Evolutionary conservation across 2,888 invertebrate genomes (phyloP).

Genomic region (Platycheirus rosarum): DNA sequence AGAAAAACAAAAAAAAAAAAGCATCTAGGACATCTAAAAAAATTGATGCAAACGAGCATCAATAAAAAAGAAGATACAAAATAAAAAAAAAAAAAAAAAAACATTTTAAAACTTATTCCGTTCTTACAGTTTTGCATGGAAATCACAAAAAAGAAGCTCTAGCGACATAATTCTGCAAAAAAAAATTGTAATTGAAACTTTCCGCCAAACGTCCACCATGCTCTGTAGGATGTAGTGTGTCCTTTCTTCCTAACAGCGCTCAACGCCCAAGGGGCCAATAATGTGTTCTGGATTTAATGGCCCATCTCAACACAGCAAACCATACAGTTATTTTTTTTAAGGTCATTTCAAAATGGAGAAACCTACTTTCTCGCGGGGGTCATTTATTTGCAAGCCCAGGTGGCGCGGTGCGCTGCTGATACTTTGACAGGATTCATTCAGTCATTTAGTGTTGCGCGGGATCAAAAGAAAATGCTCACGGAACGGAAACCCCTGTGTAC

Average conservation of each 20-base stretch:
- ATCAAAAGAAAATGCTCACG: slow-evolving; percentile 42
- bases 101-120: slow-evolving; percentile 63
- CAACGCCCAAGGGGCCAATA: slow-evolving; percentile 47
- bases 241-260: background rate
- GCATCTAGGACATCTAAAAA: slow-evolving; percentile 61
- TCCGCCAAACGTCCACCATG: slow-evolving; percentile 42
- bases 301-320: slow-evolving; percentile 38
- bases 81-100: slow-evolving; percentile 19
- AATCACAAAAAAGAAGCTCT: slow-evolving; percentile 69
- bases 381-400: slow-evolving; percentile 67
- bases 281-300: slow-evolving; percentile 56
- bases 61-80: slow-evolving; percentile 11
- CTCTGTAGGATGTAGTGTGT: slow-evolving; percentile 9
- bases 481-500: slow-evolving; percentile 5
- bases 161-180: slow-evolving; percentile 23
- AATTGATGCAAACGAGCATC: slow-evolving; percentile 61
- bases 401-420: slow-evolving; percentile 44
- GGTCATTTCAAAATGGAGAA: slow-evolving; percentile 58
- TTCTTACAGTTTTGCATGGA: slow-evolving; percentile 68
- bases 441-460: slow-evolving; percentile 64
- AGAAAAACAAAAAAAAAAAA: slow-evolving; percentile 29
- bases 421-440: slow-evolving; percentile 68
- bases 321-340: slow-evolving; percentile 43
- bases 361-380: slow-evolving; percentile 61
- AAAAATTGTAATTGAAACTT: slow-evolving; percentile 72